phyloP scores from a whole-genome alignment of 1,140 invertebrate species.

The Leptonema lineaticorne region DNA sequence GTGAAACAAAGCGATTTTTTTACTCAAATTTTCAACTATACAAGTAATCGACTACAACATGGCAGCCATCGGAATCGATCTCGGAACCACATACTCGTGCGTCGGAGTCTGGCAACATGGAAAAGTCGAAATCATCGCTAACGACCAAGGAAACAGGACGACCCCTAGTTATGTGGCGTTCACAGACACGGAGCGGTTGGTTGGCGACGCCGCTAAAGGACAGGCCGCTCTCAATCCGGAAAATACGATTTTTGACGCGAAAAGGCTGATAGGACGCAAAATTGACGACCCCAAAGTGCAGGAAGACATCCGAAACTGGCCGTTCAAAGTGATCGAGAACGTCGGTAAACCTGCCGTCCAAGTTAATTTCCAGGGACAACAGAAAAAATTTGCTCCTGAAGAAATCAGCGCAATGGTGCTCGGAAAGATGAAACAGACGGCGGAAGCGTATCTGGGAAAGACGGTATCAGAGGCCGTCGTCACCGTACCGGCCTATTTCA shows the following conservation, averaged over 20 bases:
- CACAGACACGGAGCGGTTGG: conserved; percentile 76
- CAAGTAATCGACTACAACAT: neutral
- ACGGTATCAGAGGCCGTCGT: conserved; percentile 65
- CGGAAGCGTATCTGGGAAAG: conserved; percentile 58
- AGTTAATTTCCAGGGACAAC: conserved; percentile 67
- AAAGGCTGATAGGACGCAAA: conserved; percentile 66
- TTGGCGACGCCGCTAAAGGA: conserved; percentile 71
- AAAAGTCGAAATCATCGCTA: conserved; percentile 91
- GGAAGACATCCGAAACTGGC: conserved; percentile 75
- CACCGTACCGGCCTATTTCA: conserved; percentile 59
- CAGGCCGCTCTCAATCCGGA: conserved; percentile 60
- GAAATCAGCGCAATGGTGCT: conserved; percentile 69
- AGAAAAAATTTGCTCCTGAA: conserved; percentile 70
- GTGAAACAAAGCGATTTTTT: neutral
- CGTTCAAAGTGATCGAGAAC: conserved; percentile 68
- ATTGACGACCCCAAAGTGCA: conserved; percentile 72
- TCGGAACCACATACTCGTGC: conserved; percentile 79
- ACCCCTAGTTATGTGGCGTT: conserved; percentile 90
- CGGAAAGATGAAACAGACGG: conserved; percentile 64
- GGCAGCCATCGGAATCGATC: conserved; percentile 63
- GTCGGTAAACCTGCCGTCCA: conserved; percentile 64
- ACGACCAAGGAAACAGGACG: conserved; percentile 91
- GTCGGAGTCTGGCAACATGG: conserved; percentile 82
- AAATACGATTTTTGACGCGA: conserved; percentile 59
- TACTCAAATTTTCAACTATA: neutral